Conservation (phyloP, 30 jellyfish, hydroid and myxozoan species). For the Thelohanellus kitauei region DNA sequence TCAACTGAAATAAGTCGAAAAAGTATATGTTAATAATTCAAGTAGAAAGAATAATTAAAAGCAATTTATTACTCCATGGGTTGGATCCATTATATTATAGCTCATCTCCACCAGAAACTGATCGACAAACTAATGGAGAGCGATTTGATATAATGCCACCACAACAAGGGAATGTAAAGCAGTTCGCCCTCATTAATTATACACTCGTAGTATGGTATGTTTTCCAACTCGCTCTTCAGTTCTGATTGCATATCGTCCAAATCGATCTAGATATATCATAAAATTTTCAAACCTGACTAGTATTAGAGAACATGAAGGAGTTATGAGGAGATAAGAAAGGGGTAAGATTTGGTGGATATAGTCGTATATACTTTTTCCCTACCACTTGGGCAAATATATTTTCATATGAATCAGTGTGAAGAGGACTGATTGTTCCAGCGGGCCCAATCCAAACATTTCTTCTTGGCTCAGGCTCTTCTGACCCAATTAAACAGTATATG, state of each 20-base stretch:
- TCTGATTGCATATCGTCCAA: conserved; percentile 28
- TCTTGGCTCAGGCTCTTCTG: conserved; percentile 15
- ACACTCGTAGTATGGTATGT: conserved; percentile 35
- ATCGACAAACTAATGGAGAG: conserved; percentile 56
- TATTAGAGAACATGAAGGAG: conserved; percentile 18
- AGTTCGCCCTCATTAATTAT: conserved; percentile 61
- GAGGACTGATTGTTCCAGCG: conserved; percentile 53
- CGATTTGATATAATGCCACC: conserved; percentile 85
- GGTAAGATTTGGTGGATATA: conserved; percentile 11
- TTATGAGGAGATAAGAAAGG: conserved; percentile 33
- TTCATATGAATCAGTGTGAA: conserved; percentile 84
- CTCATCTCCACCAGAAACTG: conserved; percentile 83
- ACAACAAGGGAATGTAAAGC: conserved; percentile 63
- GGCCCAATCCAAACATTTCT: conserved; percentile 97
- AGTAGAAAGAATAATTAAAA: too few relatives aligned
- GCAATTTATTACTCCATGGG: too few relatives aligned
- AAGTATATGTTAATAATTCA: too few relatives aligned
- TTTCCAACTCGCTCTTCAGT: conserved; percentile 21
- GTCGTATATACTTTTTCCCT: conserved; percentile 45
- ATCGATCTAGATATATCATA: conserved; percentile 16
- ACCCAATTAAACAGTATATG: not conserved
- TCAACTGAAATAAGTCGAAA: too few relatives aligned
- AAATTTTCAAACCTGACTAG: conserved; percentile 40
- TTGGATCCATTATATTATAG: too few relatives aligned
- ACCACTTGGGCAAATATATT: conserved; percentile 63